These are phyloP conservation scores for Agrypnus murinus DNA, from an alignment of 2,888 invertebrate species.

Conservation along the genomic window DNA sequence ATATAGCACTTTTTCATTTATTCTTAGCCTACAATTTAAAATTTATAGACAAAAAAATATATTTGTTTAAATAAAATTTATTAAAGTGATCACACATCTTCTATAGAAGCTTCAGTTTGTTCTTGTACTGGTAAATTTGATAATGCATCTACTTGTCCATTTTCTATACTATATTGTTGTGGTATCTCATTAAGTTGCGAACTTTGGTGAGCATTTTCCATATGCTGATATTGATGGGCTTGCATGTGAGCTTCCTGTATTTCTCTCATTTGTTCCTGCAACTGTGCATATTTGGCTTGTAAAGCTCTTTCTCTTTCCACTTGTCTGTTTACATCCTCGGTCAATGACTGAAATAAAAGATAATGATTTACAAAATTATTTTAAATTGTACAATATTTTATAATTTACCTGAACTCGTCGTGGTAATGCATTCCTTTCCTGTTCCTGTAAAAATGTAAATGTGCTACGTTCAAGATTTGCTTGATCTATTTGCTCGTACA, in stretches of 20 bases:
- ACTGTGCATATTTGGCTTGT: constrained; percentile 87
- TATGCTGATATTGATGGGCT: constrained; percentile 51
- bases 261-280: constrained; percentile 78
- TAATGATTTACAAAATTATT: not conserved
- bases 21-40: constrained; percentile 8
- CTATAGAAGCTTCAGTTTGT: not conserved
- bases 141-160: constrained; percentile 27
- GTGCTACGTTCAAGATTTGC: constrained; percentile 91
- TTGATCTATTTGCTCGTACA: constrained; percentile 93
- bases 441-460: constrained; percentile 90
- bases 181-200: constrained; percentile 24
- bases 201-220: constrained; percentile 21
- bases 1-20: no score
- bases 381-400: constrained; percentile 25
- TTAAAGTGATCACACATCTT: constrained; percentile 17
- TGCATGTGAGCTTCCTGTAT: constrained; percentile 63
- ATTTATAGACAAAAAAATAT: not conserved
- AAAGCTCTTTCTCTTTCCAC: constrained; percentile 92
- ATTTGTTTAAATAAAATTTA: not conserved
- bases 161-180: constrained; percentile 34
- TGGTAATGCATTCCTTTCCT: constrained; percentile 93
- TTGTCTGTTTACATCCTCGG: constrained; percentile 94
- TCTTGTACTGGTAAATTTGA: constrained; percentile 15
- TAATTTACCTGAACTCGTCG: constrained; percentile 85
- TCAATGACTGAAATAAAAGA: constrained; percentile 78